Evolutionary conservation across 1,140 invertebrate genomes (phyloP).

Genomic region (Conus ventricosus): DNA sequence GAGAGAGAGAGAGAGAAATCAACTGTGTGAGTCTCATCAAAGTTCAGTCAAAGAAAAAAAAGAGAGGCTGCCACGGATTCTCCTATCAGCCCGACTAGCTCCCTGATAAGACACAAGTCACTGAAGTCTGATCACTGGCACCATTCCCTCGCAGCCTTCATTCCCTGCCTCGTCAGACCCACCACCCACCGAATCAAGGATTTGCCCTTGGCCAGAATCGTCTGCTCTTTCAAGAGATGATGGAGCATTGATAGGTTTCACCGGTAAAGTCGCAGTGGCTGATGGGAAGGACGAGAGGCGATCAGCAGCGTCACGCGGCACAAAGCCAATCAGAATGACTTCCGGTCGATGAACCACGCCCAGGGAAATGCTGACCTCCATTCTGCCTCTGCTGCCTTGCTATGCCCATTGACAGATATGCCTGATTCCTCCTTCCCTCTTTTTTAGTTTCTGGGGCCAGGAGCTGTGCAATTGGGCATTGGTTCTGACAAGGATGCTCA

Average conservation of each 20-base stretch:
- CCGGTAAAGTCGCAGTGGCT: slow-evolving; percentile 13
- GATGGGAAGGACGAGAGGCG: slow-evolving; percentile 1
- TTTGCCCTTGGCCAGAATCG: not conserved
- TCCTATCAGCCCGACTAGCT: not conserved
- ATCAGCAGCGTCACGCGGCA: slow-evolving; percentile 15
- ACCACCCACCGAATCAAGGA: not conserved
- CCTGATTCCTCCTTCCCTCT: not conserved
- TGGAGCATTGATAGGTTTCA: slow-evolving; percentile 19
- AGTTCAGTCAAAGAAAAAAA: not conserved
- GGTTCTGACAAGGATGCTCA: not conserved
- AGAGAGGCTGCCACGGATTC: not conserved
- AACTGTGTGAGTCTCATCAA: not conserved
- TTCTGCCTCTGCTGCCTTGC: slow-evolving; percentile 25
- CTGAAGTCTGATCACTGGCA: not conserved
- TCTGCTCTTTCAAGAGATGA: slow-evolving; percentile 8
- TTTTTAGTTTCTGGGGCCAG: too few relatives aligned
- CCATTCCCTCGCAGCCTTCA: too few relatives aligned
- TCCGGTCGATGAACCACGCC: slow-evolving; percentile 29
- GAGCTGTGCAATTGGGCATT: not conserved
- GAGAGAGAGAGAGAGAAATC: too few relatives aligned
- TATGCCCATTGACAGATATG: not conserved
- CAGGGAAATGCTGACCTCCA: not conserved
- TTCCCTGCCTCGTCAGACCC: not conserved
- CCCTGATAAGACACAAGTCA: not conserved
- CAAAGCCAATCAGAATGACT: slow-evolving; percentile 33